These are phyloP conservation scores for Zygaena filipendulae DNA, from an alignment of 2,888 invertebrate genomes.

Conservation along the genomic window DNA sequence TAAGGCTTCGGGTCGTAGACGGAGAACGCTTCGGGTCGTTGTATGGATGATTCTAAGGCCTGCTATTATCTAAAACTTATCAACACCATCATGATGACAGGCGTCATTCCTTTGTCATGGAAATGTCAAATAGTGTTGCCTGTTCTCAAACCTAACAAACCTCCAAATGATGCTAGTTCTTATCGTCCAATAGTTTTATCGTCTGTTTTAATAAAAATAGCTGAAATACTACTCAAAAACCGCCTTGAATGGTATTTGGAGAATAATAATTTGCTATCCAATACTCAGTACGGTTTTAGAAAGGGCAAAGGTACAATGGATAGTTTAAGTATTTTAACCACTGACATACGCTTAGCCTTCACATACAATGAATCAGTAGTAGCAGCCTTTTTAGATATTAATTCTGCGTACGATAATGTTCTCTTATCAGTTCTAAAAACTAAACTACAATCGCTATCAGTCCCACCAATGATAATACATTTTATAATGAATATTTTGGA, in stretches of 20 bases:
- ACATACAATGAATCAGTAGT: too few species aligned
- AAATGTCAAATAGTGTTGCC: constrained; percentile 3
- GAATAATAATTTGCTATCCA: background rate
- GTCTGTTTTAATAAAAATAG: constrained; percentile 3
- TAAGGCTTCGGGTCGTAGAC: too few species aligned
- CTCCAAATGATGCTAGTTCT: background rate
- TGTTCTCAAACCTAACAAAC: constrained; percentile 6
- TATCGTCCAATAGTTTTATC: constrained; percentile 6
- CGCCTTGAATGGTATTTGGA: constrained; percentile 2
- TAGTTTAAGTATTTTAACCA: constrained; percentile 1
- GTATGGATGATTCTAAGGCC: too few species aligned
- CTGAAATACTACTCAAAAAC: constrained; percentile 2
- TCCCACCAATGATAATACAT: constrained; percentile 12
- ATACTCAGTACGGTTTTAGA: constrained; percentile 3
- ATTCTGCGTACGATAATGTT: constrained; percentile 16
- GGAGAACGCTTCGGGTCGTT: too few species aligned
- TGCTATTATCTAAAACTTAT: too few species aligned
- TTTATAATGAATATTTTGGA: constrained; percentile 6
- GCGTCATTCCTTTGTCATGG: too few species aligned
- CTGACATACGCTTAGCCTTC: background rate
- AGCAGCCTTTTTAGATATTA: constrained; percentile 14
- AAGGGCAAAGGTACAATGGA: background rate
- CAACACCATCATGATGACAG: too few species aligned
- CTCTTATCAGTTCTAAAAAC: constrained; percentile 16
- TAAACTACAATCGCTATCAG: constrained; percentile 11